These are phyloP conservation scores for Callocephalon fimbriatum DNA, from an alignment of 2,113 vertebrate species.

Conservation along the genomic window DNA sequence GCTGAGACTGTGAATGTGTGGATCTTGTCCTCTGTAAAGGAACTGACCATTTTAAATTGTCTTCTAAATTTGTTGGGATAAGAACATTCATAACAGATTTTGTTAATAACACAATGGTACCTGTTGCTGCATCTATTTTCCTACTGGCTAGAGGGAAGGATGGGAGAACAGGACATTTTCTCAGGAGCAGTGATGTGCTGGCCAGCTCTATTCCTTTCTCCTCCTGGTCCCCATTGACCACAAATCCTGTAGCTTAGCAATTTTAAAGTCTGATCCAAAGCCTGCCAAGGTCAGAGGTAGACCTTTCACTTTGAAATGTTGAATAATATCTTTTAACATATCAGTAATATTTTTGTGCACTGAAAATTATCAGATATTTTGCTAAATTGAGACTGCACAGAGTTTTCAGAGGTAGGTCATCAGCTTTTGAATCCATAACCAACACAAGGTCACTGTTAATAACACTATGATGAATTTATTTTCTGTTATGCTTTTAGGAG, in stretches of 20 bases:
- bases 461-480: background rate
- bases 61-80: background rate
- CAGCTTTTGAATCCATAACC: background rate
- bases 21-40: background rate
- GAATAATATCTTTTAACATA: background rate
- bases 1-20: fast-evolving
- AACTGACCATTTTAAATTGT: background rate
- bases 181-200: fast-evolving
- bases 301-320: background rate
- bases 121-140: background rate
- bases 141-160: background rate
- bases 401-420: background rate
- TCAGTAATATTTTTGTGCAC: background rate
- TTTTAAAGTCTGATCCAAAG: background rate
- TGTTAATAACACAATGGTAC: background rate
- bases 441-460: background rate
- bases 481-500: background rate
- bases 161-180: background rate
- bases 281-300: background rate
- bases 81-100: background rate
- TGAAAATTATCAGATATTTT: background rate
- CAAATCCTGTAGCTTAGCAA: background rate
- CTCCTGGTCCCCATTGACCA: background rate
- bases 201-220: background rate
- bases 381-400: background rate